phyloP scores from a whole-genome alignment of 1,140 invertebrate genomes.

The Chrysopa pallens region DNA sequence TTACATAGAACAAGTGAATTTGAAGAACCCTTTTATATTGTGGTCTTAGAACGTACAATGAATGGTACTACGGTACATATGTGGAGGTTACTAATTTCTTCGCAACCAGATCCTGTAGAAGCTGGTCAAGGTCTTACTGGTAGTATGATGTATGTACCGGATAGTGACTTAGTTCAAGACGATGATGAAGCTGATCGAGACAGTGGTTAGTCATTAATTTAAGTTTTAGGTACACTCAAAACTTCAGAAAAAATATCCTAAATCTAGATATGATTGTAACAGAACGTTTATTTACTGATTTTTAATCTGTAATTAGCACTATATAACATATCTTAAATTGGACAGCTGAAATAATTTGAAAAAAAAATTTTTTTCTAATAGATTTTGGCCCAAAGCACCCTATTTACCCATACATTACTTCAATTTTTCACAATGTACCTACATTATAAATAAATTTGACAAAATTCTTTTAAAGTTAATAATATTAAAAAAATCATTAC shows the following conservation, averaged over 20 bases:
- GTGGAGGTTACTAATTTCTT: slow-evolving; percentile 86
- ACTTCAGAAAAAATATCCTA: too few species aligned
- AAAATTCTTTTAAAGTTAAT: too few species aligned
- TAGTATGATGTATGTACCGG: slow-evolving; percentile 79
- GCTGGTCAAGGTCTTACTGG: slow-evolving; percentile 29
- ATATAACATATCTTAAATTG: too few species aligned
- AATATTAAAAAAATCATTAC: slow-evolving; percentile 6
- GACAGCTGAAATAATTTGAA: background rate
- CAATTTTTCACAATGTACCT: too few species aligned
- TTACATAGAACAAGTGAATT: slow-evolving; percentile 69
- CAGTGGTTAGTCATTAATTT: slow-evolving; percentile 7
- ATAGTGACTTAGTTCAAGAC: slow-evolving; percentile 72
- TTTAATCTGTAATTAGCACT: too few species aligned
- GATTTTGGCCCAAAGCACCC: too few species aligned
- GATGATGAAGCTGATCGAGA: slow-evolving; percentile 37
- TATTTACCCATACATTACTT: too few species aligned
- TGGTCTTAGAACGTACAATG: slow-evolving; percentile 71
- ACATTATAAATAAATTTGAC: too few species aligned
- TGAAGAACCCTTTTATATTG: slow-evolving; percentile 90
- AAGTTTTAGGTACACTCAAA: too few species aligned
- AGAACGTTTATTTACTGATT: too few species aligned
- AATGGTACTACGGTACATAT: slow-evolving; percentile 81
- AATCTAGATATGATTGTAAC: too few species aligned
- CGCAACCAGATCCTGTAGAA: slow-evolving; percentile 45
- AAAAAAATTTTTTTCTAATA: background rate